Evolutionary conservation across 2,113 vertebrate genomes (phyloP).

Genomic region (Corythaixoides concolor): DNA sequence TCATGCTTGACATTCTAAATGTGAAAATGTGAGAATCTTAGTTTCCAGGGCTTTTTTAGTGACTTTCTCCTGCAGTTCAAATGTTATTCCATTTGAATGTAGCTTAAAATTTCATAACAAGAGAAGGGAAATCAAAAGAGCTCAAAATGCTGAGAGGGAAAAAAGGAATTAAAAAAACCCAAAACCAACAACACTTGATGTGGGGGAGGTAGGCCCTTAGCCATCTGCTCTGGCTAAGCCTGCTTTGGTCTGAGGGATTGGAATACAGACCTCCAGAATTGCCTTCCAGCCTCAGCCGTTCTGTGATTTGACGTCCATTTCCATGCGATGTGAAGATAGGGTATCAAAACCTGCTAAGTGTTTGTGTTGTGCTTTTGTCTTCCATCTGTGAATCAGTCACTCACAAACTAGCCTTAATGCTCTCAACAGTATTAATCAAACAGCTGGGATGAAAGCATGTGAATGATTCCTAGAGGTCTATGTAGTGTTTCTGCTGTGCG

Average conservation of each 20-base stretch:
- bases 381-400: neutral
- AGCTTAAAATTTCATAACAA: neutral
- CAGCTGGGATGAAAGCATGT: neutral
- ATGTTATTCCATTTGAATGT: neutral
- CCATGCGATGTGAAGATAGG: rapidly evolving
- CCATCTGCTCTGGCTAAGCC: neutral
- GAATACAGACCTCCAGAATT: neutral
- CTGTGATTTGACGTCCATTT: neutral
- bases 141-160: neutral
- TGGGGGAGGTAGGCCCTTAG: neutral
- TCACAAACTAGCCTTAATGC: neutral
- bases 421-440: neutral
- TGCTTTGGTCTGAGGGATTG: neutral
- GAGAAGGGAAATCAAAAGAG: neutral
- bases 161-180: neutral
- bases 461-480: neutral
- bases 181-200: neutral
- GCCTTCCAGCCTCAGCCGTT: neutral
- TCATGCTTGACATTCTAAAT: neutral
- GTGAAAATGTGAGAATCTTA: neutral
- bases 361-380: neutral
- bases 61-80: neutral
- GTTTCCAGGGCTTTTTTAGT: neutral
- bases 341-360: neutral
- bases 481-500: neutral